These are phyloP conservation scores for Atta colombica DNA, from an alignment of 1,140 invertebrate species.

Conservation along the genomic window DNA sequence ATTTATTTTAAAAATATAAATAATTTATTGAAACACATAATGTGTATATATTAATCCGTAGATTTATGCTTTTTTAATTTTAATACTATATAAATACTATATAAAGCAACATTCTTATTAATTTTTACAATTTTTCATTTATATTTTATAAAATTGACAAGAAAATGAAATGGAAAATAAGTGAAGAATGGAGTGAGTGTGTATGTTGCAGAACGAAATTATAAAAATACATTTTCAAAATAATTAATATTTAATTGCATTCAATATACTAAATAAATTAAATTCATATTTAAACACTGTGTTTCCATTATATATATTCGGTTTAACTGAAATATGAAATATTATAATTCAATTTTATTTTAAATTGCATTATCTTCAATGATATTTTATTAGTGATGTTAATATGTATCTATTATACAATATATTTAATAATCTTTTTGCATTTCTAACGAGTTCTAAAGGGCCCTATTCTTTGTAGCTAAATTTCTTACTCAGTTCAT, in stretches of 20 bases:
- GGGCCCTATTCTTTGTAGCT: no score
- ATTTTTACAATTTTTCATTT: not conserved
- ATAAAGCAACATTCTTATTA: constrained; percentile 14
- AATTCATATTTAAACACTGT: not conserved
- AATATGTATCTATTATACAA: no score
- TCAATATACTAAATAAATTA: constrained; percentile 15
- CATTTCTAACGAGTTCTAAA: no score
- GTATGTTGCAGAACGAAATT: not conserved
- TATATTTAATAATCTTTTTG: no score
- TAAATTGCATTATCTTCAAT: not conserved
- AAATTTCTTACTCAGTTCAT: no score
- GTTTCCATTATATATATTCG: not conserved
- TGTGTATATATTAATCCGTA: not conserved
- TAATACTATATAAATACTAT: not conserved
- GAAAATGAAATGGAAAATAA: not conserved
- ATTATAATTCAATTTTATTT: not conserved
- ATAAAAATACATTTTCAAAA: not conserved
- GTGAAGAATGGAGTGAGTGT: not conserved
- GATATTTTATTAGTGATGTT: no score
- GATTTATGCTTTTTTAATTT: constrained; percentile 33
- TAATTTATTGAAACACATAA: constrained; percentile 52
- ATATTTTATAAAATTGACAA: not conserved
- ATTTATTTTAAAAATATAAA: constrained; percentile 26
- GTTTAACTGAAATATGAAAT: not conserved
- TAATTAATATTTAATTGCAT: constrained; percentile 14